Conservation (phyloP, 2,797 vertebrate genomes). For the Helostoma temminkii region DNA sequence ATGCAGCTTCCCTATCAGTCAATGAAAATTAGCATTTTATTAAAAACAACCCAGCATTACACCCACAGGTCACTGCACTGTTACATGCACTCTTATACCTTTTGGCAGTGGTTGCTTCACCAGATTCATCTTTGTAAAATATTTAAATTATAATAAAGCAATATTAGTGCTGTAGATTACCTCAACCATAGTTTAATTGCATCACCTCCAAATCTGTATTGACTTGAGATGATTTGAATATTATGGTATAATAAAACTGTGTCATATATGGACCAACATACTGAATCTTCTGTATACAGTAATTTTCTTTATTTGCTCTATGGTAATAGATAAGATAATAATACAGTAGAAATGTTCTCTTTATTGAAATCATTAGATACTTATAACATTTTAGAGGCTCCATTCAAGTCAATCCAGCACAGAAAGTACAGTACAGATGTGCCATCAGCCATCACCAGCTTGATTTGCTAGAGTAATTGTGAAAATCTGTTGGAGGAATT, state of each 20-base stretch:
- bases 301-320: neutral
- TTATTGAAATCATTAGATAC: neutral
- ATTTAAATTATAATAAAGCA: neutral
- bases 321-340: neutral
- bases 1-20: neutral
- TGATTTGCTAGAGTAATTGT: neutral
- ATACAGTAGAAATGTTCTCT: neutral
- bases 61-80: neutral
- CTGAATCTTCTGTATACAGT: neutral
- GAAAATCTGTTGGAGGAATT: constrained; percentile 1
- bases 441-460: neutral
- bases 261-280: neutral
- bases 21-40: constrained; percentile 2
- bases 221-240: neutral
- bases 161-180: neutral
- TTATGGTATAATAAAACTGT: neutral
- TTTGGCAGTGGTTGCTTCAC: neutral
- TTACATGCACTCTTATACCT: neutral
- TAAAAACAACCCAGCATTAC: neutral
- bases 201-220: neutral
- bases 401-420: neutral
- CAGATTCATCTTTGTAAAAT: neutral
- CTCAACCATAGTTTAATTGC: neutral
- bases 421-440: neutral
- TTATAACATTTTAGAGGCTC: neutral